phyloP scores from a whole-genome alignment of 2,888 invertebrate genomes.

The Gymnosoma rotundatum region DNA sequence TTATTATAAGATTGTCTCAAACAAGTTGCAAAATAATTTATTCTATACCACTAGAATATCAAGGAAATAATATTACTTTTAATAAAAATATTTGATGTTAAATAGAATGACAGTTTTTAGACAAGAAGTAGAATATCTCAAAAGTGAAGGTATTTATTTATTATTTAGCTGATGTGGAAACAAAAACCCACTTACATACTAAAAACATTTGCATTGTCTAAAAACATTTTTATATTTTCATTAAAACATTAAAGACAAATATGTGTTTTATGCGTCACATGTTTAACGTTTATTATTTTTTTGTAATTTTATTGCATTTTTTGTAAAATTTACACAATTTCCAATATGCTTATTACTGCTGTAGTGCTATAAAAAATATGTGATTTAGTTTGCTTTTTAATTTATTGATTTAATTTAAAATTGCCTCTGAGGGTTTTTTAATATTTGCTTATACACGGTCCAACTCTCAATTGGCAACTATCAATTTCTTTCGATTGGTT shows the following conservation, averaged over 20 bases:
- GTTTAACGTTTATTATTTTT: not conserved
- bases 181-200: not conserved
- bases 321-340: too few species aligned
- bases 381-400: conserved; percentile 34
- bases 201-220: too few species aligned
- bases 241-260: conserved; percentile 33
- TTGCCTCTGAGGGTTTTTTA: conserved; percentile 36
- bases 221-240: conserved; percentile 1
- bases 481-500: conserved; percentile 4
- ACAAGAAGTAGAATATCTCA: not conserved
- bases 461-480: not conserved
- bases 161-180: not conserved
- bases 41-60: too few species aligned
- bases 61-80: too few species aligned
- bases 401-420: conserved; percentile 62
- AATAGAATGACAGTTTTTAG: too few species aligned
- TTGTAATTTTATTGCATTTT: too few species aligned
- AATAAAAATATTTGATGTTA: too few species aligned
- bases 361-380: not conserved
- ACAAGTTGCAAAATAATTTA: too few species aligned
- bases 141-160: not conserved
- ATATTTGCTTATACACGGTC: not conserved
- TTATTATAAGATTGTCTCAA: too few species aligned
- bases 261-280: conserved; percentile 1
- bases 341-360: too few species aligned